Base-by-base conservation (phyloP, 2,113 vertebrate species). In the Proteles cristata region DNA sequence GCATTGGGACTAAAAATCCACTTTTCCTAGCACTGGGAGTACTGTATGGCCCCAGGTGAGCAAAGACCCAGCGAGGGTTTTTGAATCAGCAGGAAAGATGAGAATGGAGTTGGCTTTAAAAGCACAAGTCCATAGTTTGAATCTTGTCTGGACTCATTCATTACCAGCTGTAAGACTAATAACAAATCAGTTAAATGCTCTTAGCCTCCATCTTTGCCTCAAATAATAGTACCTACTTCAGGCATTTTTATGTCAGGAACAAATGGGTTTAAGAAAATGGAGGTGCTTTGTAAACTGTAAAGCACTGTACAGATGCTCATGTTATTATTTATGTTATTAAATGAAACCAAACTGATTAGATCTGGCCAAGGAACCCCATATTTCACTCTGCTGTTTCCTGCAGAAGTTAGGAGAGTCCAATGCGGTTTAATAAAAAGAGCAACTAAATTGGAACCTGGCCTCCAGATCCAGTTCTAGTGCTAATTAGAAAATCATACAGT, bases 231-330 rank as follows among this genome's bases (percentile, higher is more conserved):
- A 43, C 2, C 31, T 94, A 63, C 33, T 82, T 69, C 21, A 71
- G 53, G 8, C 35, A 83, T 76, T 89, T 95, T 95, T 93, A 71
- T 65, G 55, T 66, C 26, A 7, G 39, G 26, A 73, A 10, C 4
- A 93, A 91, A 86, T 88, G 5, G 15, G 21, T 45, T 68, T 58
- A 31, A 71, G 66, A 58, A 83, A 69, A 73, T 25, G 11, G 39
- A 93, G 0, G 31, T 90, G 5, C 33, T 93, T 93, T 79, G 83
- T 92, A 65, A 94, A 95, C 76, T 93, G 48, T 87, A 81, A 94
- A 93, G 63, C 17, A 28, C 73, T 80, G 33, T n/a, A 8, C 11
- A 86, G 61, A 88, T 83, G 11, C 31, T 77, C 12, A 63, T 89
- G 31, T 76, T 79, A 83, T 58, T 65, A 89, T 69, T 93, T 43